Conservation (phyloP, 2,797 vertebrate species). For the Alectoris magna region DNA sequence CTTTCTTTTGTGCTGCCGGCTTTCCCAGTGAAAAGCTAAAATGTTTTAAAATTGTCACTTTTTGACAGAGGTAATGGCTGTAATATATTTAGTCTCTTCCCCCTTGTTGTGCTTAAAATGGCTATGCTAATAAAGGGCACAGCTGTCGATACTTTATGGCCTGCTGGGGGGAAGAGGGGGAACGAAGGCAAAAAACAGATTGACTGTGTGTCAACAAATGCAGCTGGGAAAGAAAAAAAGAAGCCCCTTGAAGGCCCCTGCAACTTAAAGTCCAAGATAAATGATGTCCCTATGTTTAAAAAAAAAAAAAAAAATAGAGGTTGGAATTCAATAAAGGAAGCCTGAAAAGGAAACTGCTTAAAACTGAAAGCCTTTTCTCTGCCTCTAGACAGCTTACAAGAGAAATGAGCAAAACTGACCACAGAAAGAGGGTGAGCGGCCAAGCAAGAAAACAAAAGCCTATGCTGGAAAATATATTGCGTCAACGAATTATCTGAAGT, state of each 20-base stretch:
- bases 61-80: conserved; percentile 89
- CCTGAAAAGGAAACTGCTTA: conserved; percentile 80
- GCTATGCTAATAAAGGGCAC: conserved; percentile 93
- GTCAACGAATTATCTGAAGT: conserved; percentile 69
- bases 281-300: conserved; percentile 81
- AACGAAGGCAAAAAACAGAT: conserved; percentile 85
- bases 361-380: conserved; percentile 83
- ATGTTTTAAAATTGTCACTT: conserved; percentile 93
- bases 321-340: conserved; percentile 90
- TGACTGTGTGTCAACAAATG: conserved; percentile 97
- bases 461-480: conserved; percentile 58
- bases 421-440: conserved; percentile 54
- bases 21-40: conserved; percentile 84
- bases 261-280: conserved; percentile 81
- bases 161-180: conserved; percentile 78
- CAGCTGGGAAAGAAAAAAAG: conserved; percentile 91
- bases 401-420: conserved; percentile 85
- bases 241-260: conserved; percentile 84
- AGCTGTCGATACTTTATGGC: conserved; percentile 98
- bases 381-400: conserved; percentile 85
- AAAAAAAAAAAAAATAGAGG: conserved; percentile 86
- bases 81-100: conserved; percentile 88
- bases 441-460: conserved; percentile 81
- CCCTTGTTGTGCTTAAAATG: conserved; percentile 78
- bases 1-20: conserved; percentile 76